Evolutionary conservation across 2,888 invertebrate species (phyloP).

Genomic region (Quadroppia sp.): DNA sequence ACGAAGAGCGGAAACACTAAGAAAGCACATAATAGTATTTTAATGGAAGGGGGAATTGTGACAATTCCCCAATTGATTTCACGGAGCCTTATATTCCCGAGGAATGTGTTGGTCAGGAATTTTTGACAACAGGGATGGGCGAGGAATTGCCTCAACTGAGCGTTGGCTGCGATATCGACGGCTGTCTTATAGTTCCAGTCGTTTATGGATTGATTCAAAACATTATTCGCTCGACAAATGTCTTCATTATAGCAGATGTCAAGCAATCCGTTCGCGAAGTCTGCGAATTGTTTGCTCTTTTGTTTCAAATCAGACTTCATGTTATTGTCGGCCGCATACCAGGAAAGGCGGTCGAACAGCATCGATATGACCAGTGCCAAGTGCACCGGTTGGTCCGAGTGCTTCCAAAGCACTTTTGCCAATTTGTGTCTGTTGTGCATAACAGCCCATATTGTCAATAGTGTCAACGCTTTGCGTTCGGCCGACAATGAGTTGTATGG

Average conservation of each 20-base stretch:
- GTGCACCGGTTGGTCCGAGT: slow-evolving; percentile 50
- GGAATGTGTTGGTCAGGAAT: slow-evolving; percentile 55
- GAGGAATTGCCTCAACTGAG: slow-evolving; percentile 54
- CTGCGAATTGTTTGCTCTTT: slow-evolving; percentile 48
- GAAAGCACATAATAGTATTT: slow-evolving; percentile 51
- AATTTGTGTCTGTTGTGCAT: slow-evolving; percentile 48
- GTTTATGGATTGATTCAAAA: slow-evolving; percentile 51
- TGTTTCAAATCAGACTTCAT: slow-evolving; percentile 48
- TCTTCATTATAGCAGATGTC: slow-evolving; percentile 51
- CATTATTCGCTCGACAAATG: slow-evolving; percentile 52
- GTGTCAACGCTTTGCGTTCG: slow-evolving; percentile 49
- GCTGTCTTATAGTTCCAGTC: slow-evolving; percentile 53
- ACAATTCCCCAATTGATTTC: slow-evolving; percentile 52
- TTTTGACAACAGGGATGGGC: slow-evolving; percentile 57
- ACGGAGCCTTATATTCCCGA: slow-evolving; percentile 52
- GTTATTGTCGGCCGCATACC: slow-evolving; percentile 48
- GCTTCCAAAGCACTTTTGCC: slow-evolving; percentile 49
- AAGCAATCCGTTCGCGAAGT: slow-evolving; percentile 51
- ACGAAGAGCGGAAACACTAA: slow-evolving; percentile 54
- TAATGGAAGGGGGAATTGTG: slow-evolving; percentile 52
- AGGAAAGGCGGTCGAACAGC: slow-evolving; percentile 47
- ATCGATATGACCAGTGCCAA: slow-evolving; percentile 49
- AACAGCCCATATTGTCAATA: slow-evolving; percentile 49
- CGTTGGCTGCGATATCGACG: slow-evolving; percentile 54
- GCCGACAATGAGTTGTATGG: slow-evolving; percentile 46